phyloP scores from a whole-genome alignment of 2,113 vertebrate genomes.

The Python bivittatus region DNA sequence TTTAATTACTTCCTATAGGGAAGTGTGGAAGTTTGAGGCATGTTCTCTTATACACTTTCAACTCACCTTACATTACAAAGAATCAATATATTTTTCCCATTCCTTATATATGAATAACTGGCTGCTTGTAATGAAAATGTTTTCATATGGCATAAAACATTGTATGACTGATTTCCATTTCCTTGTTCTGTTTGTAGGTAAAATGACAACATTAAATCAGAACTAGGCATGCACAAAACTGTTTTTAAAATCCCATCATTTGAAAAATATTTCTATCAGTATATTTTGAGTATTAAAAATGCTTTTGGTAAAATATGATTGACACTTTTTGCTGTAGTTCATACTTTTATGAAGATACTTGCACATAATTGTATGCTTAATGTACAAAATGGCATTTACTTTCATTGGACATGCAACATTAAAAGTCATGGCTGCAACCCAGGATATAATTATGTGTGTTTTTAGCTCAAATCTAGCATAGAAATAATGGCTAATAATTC shows the following conservation, averaged over 20 bases:
- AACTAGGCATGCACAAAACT: slow-evolving; percentile 6
- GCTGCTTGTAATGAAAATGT: slow-evolving; percentile 8
- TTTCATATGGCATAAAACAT: neutral
- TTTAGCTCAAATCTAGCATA: neutral
- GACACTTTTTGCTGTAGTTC: neutral
- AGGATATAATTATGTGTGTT: neutral
- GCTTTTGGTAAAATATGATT: neutral
- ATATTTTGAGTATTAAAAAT: neutral
- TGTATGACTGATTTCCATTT: neutral
- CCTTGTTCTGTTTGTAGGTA: neutral
- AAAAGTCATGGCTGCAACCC: neutral
- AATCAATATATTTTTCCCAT: neutral
- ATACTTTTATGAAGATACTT: neutral
- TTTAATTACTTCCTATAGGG: neutral
- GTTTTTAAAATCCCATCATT: neutral
- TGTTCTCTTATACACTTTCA: neutral
- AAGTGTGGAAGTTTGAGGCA: neutral
- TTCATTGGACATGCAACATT: neutral
- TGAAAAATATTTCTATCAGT: fast-evolving
- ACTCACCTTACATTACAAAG: neutral
- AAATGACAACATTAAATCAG: neutral
- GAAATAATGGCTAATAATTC: neutral
- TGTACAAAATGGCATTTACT: neutral
- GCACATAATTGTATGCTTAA: neutral
- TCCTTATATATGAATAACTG: neutral